These are phyloP conservation scores for Mnemiopsis leidyi DNA, from an alignment of 37 sponge, comb jelly and placozoan species.

Conservation along the genomic window DNA sequence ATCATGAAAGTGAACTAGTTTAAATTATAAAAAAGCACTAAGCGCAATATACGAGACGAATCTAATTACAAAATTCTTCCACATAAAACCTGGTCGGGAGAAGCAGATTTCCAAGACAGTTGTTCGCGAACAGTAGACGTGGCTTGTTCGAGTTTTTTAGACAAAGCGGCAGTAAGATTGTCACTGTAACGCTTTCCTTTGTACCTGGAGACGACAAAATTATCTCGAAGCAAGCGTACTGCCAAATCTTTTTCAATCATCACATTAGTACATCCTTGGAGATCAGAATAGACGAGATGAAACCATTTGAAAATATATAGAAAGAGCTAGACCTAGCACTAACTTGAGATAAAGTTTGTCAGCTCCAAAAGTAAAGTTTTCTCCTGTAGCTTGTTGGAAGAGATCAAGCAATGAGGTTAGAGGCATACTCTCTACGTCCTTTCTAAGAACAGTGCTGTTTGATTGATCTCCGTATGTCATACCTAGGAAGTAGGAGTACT, in stretches of 20 bases:
- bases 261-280: too few species aligned
- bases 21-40: too few species aligned
- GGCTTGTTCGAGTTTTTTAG: background rate
- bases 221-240: too few species aligned
- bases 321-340: too few species aligned
- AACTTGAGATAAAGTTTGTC: constrained; percentile 39
- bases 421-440: constrained; percentile 52
- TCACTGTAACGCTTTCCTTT: background rate
- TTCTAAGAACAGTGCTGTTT: background rate
- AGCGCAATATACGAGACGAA: too few species aligned
- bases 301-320: too few species aligned
- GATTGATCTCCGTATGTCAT: constrained; percentile 58
- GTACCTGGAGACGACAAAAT: constrained; percentile 40
- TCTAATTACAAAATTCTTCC: too few species aligned
- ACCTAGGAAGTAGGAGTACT: too few species aligned
- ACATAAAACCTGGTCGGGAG: constrained; percentile 56
- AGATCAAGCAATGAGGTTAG: background rate
- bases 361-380: constrained; percentile 24
- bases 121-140: background rate
- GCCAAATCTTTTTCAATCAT: too few species aligned
- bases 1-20: too few species aligned
- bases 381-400: constrained; percentile 15
- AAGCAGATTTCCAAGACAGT: constrained; percentile 39
- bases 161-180: background rate
- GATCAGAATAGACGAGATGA: too few species aligned